Base-by-base conservation (phyloP, 2,888 invertebrate genomes). In the Ametastegia equiseti region DNA sequence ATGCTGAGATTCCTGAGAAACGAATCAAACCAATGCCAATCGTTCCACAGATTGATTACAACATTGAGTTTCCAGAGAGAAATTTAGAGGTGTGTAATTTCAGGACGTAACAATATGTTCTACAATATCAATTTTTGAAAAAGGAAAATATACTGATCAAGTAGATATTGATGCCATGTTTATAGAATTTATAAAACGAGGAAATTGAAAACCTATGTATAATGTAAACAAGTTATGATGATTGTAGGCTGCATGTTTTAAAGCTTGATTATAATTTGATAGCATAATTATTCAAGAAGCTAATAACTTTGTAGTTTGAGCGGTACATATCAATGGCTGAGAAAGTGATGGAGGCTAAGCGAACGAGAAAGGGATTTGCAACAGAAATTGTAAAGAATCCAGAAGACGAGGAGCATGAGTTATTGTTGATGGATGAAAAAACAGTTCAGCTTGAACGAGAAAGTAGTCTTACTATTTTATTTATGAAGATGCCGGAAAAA, bases 41-140 rank as follows among this genome's bases (percentile, higher is more conserved):
- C 0, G 84, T 93, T 45, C 94, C 94, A 0, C 85, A 88, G 1
- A 92, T 94, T 36, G 93, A 94, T 83, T 88, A 92, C 0, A 92
- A 93, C 2, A 85, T 93, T 1, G 94, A 95, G 86, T 94, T 94
- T 85, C 94, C 94, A 0, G 95, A 95, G 85, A 93, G 90, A 80
- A 91, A 94, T 86, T 89, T 94, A 33, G 92, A 94, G 91, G 94
- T 94, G 85, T 83, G 83, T 50, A 4, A n/a, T n/a, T n/a, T n/a
- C n/a, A n/a, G n/a, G n/a, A n/a, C n/a, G n/a, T n/a, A n/a, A n/a
- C n/a, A n/a, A n/a, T n/a, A n/a, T n/a, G n/a, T n/a, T n/a, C n/a
- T n/a, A n/a, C n/a, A n/a, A n/a, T n/a, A n/a, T n/a, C n/a, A 67
- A 81, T 63, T 79, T 45, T 7, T 78, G 42, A 2, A 65, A 7